phyloP scores from a whole-genome alignment of 2,113 vertebrate genomes.

The Craseonycteris thonglongyai region DNA sequence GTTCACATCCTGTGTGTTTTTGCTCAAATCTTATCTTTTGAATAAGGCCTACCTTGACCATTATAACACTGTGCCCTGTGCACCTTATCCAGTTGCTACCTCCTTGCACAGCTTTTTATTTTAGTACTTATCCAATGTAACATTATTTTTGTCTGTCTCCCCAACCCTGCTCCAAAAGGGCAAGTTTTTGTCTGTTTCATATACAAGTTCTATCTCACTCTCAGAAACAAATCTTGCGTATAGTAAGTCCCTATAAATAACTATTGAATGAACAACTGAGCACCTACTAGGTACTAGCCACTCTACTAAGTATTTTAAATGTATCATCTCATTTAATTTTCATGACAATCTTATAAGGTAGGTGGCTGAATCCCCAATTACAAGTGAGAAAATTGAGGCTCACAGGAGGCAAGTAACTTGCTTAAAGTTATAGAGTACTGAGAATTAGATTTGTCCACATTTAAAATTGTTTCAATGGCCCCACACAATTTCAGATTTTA shows the following conservation, averaged over 20 bases:
- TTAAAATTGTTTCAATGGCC: not conserved
- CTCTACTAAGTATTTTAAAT: not conserved
- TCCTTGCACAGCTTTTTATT: not conserved
- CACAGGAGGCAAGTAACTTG: not conserved
- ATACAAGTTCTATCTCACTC: not conserved
- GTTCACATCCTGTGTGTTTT: not conserved
- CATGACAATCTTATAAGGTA: not conserved
- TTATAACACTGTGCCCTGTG: not conserved
- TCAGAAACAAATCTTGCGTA: not conserved
- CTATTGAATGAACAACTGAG: not conserved
- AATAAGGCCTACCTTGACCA: not conserved
- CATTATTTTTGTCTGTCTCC: not conserved
- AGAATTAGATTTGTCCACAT: not conserved
- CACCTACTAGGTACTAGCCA: not conserved
- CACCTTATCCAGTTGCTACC: not conserved
- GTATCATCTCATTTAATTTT: not conserved
- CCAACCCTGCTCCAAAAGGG: not conserved
- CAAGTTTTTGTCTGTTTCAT: not conserved
- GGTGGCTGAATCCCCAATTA: not conserved
- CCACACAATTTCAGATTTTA: not conserved
- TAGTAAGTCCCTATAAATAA: not conserved
- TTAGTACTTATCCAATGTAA: not conserved
- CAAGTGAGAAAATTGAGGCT: not conserved
- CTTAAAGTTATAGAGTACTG: not conserved
- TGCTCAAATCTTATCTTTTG: not conserved